Percentiles rank a stretch among this genome's conserved stretches.
Evolutionary conservation across 2,888 invertebrate genomes (phyloP).

Genomic region (Hirtodrosophila cameraria): DNA sequence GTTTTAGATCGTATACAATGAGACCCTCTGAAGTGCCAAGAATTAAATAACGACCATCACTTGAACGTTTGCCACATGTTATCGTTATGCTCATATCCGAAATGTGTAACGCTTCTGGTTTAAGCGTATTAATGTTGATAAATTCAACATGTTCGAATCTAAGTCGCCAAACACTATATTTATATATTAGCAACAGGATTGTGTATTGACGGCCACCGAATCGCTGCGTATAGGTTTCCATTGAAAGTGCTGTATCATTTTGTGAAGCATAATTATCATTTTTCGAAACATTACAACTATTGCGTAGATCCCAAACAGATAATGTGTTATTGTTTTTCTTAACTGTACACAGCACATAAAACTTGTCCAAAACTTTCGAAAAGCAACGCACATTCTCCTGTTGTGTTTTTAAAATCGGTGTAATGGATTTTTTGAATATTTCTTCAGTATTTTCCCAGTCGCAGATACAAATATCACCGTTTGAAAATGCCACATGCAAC

Average conservation of each 20-base stretch:
- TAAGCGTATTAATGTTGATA: not conserved
- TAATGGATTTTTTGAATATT: slow-evolving; percentile 60
- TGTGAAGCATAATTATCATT: not conserved
- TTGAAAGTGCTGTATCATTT: slow-evolving; percentile 16
- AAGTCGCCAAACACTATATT: slow-evolving; percentile 61
- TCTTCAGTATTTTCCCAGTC: slow-evolving; percentile 68
- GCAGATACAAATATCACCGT: slow-evolving; percentile 77
- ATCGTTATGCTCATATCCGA: slow-evolving; percentile 44
- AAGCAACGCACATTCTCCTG: slow-evolving; percentile 65
- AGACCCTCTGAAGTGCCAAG: slow-evolving; percentile 82
- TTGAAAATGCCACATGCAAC: slow-evolving; percentile 73
- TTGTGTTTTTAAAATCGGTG: slow-evolving; percentile 56
- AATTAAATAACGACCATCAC: slow-evolving; percentile 77
- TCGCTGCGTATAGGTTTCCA: slow-evolving; percentile 37
- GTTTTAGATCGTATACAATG: slow-evolving; percentile 75
- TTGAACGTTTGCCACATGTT: slow-evolving; percentile 79
- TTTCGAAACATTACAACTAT: slow-evolving; percentile 49
- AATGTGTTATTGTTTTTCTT: slow-evolving; percentile 65
- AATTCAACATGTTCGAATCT: slow-evolving; percentile 50
- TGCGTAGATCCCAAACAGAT: slow-evolving; percentile 69
- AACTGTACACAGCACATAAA: slow-evolving; percentile 74
- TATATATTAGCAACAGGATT: slow-evolving; percentile 65
- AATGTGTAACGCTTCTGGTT: slow-evolving; percentile 46
- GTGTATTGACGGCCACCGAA: slow-evolving; percentile 18
- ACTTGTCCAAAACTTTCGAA: slow-evolving; percentile 68